A percentile compares a stretch with the other conserved stretches of the same genome.
Evolutionary conservation across 2,888 invertebrate species (phyloP).

Genomic region (Venustoraphidia nigricollis): DNA sequence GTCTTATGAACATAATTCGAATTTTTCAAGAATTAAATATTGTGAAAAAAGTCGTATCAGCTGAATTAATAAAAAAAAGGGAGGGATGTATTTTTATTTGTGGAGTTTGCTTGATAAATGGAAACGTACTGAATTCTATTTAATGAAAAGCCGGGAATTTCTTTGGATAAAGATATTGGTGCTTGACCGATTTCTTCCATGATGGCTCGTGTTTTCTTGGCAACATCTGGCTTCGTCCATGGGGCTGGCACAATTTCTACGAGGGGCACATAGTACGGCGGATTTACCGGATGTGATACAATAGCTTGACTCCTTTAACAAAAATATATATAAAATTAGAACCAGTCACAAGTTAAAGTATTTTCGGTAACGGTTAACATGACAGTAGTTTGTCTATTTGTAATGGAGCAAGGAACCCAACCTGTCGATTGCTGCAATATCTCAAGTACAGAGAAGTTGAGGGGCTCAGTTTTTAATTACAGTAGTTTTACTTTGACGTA

Average conservation of each 20-base stretch:
- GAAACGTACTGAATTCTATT: slow-evolving; percentile 75
- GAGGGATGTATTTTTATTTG: too few species aligned
- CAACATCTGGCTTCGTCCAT: slow-evolving; percentile 72
- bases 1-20: too few species aligned
- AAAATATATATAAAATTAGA: slow-evolving; percentile 5
- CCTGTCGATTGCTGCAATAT: too few species aligned
- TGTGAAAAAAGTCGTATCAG: too few species aligned
- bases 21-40: too few species aligned
- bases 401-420: too few species aligned
- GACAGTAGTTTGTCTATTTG: too few species aligned
- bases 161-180: slow-evolving; percentile 71
- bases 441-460: too few species aligned
- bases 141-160: slow-evolving; percentile 84
- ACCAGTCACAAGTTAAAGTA: not conserved
- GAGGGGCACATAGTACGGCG: slow-evolving; percentile 89
- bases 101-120: too few species aligned
- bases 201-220: slow-evolving; percentile 52
- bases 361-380: too few species aligned
- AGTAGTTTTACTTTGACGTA: slow-evolving; percentile 10
- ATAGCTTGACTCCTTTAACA: slow-evolving; percentile 39
- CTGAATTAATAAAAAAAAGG: too few species aligned
- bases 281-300: slow-evolving; percentile 91
- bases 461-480: too few species aligned
- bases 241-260: slow-evolving; percentile 91
- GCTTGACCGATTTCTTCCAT: slow-evolving; percentile 85